Evolutionary conservation across 2,113 vertebrate genomes (phyloP).

Genomic region (Gadus macrocephalus): DNA sequence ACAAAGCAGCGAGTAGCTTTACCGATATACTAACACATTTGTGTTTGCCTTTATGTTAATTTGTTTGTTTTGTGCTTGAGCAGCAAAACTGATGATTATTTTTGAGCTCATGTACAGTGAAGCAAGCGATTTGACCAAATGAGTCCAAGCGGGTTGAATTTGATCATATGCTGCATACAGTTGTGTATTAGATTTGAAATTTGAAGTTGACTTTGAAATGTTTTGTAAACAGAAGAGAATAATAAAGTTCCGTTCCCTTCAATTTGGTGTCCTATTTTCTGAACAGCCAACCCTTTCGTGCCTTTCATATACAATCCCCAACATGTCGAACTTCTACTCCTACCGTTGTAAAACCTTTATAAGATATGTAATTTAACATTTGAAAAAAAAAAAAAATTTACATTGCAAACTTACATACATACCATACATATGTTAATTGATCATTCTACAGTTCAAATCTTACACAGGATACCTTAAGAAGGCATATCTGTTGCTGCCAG

Average conservation of each 20-base stretch:
- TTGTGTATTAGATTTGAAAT: slow-evolving; percentile 61
- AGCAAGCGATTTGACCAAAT: slow-evolving; percentile 47
- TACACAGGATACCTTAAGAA: too few relatives aligned
- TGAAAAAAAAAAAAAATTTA: too few relatives aligned
- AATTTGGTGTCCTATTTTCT: slow-evolving; percentile 13
- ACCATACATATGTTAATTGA: too few relatives aligned
- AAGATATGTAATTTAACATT: too few relatives aligned
- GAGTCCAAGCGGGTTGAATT: slow-evolving; percentile 54
- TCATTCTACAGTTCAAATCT: too few relatives aligned
- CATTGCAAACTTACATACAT: too few relatives aligned
- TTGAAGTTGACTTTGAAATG: slow-evolving; percentile 62
- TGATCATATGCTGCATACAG: slow-evolving; percentile 52
- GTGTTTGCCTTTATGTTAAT: slow-evolving; percentile 14
- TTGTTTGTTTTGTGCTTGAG: slow-evolving; percentile 60
- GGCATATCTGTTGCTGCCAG: slow-evolving; percentile 14
- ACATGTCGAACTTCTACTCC: too few relatives aligned
- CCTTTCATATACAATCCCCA: too few relatives aligned
- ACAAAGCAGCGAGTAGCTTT: slow-evolving; percentile 11
- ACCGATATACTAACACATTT: slow-evolving; percentile 3
- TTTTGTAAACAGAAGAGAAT: slow-evolving; percentile 71
- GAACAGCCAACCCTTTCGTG: too few relatives aligned
- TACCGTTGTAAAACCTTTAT: too few relatives aligned
- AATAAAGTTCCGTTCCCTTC: slow-evolving; percentile 65
- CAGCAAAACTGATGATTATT: slow-evolving; percentile 50
- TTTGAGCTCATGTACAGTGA: slow-evolving; percentile 43